Evolutionary conservation across 1,140 invertebrate species (phyloP).

Genomic region (Atopsyche davidsoni): DNA sequence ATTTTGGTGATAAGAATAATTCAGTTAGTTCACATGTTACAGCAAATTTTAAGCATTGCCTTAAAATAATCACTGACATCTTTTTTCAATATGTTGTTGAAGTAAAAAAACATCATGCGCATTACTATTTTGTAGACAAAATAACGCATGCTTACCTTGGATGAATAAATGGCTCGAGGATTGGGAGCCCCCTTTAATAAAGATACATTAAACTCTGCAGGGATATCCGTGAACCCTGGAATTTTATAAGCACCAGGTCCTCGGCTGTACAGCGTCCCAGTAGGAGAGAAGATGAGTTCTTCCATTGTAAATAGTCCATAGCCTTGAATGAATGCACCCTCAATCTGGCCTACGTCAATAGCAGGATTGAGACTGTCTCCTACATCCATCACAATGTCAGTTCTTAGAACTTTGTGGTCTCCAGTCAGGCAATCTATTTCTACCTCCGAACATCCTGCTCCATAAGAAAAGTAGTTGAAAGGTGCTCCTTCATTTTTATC

Average conservation of each 20-base stretch:
- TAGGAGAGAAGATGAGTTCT: conserved; percentile 79
- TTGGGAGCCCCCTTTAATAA: conserved; percentile 82
- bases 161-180: conserved; percentile 86
- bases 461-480: conserved; percentile 79
- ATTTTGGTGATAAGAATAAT: neutral
- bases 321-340: conserved; percentile 90
- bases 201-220: conserved; percentile 87
- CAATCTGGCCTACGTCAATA: conserved; percentile 93
- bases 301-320: conserved; percentile 89
- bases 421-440: conserved; percentile 86
- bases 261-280: conserved; percentile 71
- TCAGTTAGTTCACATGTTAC: neutral
- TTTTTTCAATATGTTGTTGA: conserved; percentile 3
- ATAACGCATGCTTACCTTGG: conserved; percentile 73
- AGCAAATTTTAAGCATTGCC: neutral
- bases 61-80: neutral
- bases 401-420: conserved; percentile 78
- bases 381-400: conserved; percentile 94
- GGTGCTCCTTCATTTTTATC: conserved; percentile 62
- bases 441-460: conserved; percentile 72
- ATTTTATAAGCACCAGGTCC: conserved; percentile 94
- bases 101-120: conserved; percentile 1
- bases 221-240: conserved; percentile 85
- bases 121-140: no score
- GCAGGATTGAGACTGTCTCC: conserved; percentile 88